phyloP scores from a whole-genome alignment of 1,140 invertebrate species.

The Pygmarrhopalites habei region DNA sequence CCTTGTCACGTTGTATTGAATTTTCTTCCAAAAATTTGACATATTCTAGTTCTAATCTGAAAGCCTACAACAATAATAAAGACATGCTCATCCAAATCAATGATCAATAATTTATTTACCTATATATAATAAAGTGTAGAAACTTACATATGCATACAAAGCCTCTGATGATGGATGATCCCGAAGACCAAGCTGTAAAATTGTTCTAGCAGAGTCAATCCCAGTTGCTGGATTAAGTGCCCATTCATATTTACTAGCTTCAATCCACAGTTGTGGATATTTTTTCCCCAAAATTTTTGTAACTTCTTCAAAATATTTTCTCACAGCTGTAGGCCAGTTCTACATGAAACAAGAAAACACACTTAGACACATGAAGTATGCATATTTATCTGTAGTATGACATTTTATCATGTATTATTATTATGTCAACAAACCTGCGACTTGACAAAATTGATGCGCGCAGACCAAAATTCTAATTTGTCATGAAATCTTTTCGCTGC shows the following conservation, averaged over 20 bases:
- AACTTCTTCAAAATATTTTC: constrained; percentile 10
- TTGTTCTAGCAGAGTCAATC: constrained; percentile 3
- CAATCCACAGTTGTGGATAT: constrained; percentile 17
- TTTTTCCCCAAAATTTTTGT: constrained; percentile 17
- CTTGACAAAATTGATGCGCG: constrained; percentile 12
- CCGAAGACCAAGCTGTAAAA: constrained; percentile 16
- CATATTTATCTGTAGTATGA: too few relatives aligned
- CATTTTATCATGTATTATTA: not conserved
- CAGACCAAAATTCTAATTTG: not conserved
- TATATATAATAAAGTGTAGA: not conserved
- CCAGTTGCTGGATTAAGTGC: not conserved
- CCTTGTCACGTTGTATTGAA: not conserved
- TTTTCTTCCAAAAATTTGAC: not conserved
- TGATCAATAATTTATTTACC: not conserved
- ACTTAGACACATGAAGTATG: too few relatives aligned
- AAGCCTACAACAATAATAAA: not conserved
- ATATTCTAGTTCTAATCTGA: constrained; percentile 5
- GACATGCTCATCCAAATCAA: not conserved
- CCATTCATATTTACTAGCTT: constrained; percentile 21
- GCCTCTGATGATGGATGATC: not conserved
- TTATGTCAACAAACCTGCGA: not conserved
- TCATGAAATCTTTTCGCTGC: not conserved
- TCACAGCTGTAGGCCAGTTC: not conserved
- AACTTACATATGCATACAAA: constrained; percentile 2
- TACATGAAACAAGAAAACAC: not conserved